Evolutionary conservation across 2,113 vertebrate genomes (phyloP), one percentile per base, ranked within the genome.

Genomic region (Platysteira castanea): DNA sequence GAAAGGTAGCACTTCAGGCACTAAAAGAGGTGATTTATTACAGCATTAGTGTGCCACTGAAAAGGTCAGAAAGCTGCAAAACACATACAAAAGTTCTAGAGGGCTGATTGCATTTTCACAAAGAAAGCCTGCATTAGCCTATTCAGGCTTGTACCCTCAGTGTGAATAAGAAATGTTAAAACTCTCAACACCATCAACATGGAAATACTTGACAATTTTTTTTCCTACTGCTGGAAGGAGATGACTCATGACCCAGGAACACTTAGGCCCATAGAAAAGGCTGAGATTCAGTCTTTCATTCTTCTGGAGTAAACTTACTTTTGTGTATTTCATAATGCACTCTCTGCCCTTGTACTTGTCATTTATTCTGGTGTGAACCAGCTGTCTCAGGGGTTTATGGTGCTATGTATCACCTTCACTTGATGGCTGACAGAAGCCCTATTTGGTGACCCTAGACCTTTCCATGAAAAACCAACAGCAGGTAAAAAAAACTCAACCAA

Each of bases 11-110:
- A 69, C 87, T 91, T 85, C 80, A 80, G 90, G 81, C 84, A 49
- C 37, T 76, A 65, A 79, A 87, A 42, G 18, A 73, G 26, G 60
- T 86, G 60, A 96, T 97, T 94, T 96, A 97, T 97, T 91, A 79
- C 12, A 87, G 56, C 35, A 83, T 92, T 89, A 87, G 11, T 4
- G 8, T 44, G 31, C 75, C 5, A 4, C 52, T 65, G 91, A 67
- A 96, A 96, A 95, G 95, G 92, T 95, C 89, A 96, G 86, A 95
- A 83, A 83, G 84, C 74, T 87, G 41, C 67, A 80, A 95, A 87
- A 78, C 54, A 39, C 9, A 60, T 20, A 81, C 5, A n/a, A 39
- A 87, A 59, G 41, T 96, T 95, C 61, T 85, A 21, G 33, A 68
- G 17, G 44, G 54, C 7, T 76, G 73, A 56, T 19, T 90, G 46